These are phyloP conservation scores for Panagrolaimus sp. DNA, from an alignment of 1,140 invertebrate genomes.

Conservation along the genomic window DNA sequence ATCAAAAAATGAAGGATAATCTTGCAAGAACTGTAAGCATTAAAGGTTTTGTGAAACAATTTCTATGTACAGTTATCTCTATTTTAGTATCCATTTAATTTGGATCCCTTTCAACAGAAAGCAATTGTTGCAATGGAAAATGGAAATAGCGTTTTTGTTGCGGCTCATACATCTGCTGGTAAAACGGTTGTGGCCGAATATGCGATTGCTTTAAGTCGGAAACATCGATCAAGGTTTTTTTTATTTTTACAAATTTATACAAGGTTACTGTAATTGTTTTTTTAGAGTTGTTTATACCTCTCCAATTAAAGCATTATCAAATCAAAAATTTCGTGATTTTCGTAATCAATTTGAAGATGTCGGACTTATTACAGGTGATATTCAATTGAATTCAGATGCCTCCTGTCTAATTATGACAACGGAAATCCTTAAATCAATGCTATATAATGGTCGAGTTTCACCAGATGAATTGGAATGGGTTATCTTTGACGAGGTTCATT, in stretches of 20 bases:
- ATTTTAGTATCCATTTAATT: slow-evolving; percentile 76
- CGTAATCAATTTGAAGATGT: slow-evolving; percentile 75
- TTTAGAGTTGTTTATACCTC: slow-evolving; percentile 91
- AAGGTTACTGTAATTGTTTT: slow-evolving; percentile 41
- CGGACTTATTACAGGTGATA: slow-evolving; percentile 87
- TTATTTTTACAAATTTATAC: background rate
- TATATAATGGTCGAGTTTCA: slow-evolving; percentile 89
- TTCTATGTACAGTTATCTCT: background rate
- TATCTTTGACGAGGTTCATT: slow-evolving; percentile 99
- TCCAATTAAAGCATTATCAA: slow-evolving; percentile 96
- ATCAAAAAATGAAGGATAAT: slow-evolving; percentile 12
- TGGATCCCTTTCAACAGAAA: slow-evolving; percentile 93
- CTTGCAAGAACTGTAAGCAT: slow-evolving; percentile 4
- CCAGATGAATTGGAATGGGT: slow-evolving; percentile 94
- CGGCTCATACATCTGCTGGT: slow-evolving; percentile 96
- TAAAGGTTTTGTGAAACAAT: background rate
- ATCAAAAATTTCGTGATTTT: slow-evolving; percentile 98
- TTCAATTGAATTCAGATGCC: slow-evolving; percentile 87
- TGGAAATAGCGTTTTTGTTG: slow-evolving; percentile 90
- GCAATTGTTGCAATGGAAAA: slow-evolving; percentile 89
- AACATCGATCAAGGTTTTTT: slow-evolving; percentile 78
- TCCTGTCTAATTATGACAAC: slow-evolving; percentile 98
- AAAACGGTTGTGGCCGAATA: slow-evolving; percentile 99
- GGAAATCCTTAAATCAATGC: slow-evolving; percentile 92
- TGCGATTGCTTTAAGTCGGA: slow-evolving; percentile 81